phyloP scores from a whole-genome alignment of 2,113 vertebrate genomes.

The Odocoileus virginianus region DNA sequence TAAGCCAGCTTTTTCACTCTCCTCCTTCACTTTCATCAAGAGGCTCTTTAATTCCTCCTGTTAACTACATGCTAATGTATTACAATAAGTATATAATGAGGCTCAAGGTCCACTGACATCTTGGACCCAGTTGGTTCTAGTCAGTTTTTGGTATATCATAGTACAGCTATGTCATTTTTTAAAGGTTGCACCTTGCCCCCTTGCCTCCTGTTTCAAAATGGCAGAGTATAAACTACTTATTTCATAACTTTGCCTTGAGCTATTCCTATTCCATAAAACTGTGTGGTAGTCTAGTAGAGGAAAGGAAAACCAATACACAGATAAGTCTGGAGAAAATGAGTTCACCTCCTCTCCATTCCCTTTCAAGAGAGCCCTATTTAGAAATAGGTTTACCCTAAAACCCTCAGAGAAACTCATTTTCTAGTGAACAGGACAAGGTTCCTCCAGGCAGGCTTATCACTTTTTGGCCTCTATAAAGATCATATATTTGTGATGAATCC shows the following conservation, averaged over 20 bases:
- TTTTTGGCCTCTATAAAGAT: conserved; percentile 75
- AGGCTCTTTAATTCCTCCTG: background rate
- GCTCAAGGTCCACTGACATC: background rate
- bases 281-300: background rate
- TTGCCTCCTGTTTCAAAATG: background rate
- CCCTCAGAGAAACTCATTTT: conserved; percentile 40
- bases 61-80: background rate
- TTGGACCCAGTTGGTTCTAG: background rate
- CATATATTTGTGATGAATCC: conserved; percentile 83
- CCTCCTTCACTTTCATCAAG: background rate
- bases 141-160: background rate
- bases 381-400: background rate
- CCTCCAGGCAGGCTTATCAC: conserved; percentile 61
- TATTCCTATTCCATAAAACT: background rate
- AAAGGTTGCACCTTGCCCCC: background rate
- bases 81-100: background rate
- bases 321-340: background rate
- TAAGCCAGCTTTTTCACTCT: background rate
- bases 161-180: background rate
- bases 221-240: conserved; percentile 27
- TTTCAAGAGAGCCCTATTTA: background rate
- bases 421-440: conserved; percentile 35
- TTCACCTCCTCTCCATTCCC: background rate
- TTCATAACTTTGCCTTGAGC: conserved; percentile 47
- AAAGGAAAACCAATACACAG: conserved; percentile 36